Conservation (phyloP, 2,113 vertebrate species). For the Drymodes brunneopygia region DNA sequence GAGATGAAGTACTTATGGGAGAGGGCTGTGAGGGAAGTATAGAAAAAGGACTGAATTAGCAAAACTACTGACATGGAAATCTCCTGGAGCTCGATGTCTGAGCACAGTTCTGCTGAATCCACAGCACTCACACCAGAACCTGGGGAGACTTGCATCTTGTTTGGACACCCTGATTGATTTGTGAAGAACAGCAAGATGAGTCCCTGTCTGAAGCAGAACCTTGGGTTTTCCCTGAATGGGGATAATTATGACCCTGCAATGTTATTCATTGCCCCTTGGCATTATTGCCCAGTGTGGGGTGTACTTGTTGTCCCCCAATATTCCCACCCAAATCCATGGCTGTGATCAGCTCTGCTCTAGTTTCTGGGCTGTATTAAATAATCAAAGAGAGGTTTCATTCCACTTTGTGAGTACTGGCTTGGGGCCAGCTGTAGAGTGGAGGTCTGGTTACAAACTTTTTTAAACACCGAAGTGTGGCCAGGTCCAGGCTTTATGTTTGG, state of each 20-base stretch:
- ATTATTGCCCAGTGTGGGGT: not conserved
- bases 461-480: not conserved
- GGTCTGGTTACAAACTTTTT: not conserved
- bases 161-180: not conserved
- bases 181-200: not conserved
- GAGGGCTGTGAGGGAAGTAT: not conserved
- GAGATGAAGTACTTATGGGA: slow-evolving; percentile 9
- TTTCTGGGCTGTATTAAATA: not conserved
- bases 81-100: not conserved
- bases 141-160: not conserved
- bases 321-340: not conserved
- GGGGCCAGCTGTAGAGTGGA: not conserved
- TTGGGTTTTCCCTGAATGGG: not conserved
- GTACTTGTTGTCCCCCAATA: not conserved
- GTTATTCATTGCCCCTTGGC: not conserved
- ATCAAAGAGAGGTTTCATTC: slow-evolving; percentile 20
- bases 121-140: not conserved
- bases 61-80: not conserved
- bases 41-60: not conserved
- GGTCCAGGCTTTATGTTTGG: slow-evolving; percentile 17
- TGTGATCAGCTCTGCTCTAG: not conserved
- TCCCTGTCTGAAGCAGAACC: not conserved
- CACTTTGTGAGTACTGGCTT: slow-evolving; percentile 14
- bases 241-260: not conserved
- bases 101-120: not conserved